Evolutionary conservation across 2,113 vertebrate genomes (phyloP).

Genomic region (Oncorhynchus masou): DNA sequence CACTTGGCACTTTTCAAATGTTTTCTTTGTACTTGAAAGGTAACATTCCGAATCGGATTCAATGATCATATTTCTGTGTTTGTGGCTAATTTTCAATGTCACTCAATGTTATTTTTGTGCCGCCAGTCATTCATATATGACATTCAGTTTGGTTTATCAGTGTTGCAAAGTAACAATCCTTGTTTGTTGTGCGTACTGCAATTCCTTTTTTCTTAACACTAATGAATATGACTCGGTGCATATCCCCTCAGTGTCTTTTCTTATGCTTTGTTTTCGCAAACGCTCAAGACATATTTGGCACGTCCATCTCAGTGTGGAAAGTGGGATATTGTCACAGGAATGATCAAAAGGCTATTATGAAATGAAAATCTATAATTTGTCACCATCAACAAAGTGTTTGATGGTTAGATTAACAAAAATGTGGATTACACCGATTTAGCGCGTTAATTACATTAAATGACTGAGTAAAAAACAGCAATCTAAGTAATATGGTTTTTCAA

Average conservation of each 20-base stretch:
- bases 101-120: not conserved
- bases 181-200: not conserved
- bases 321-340: not conserved
- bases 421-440: not conserved
- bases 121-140: not conserved
- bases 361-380: no score
- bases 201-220: not conserved
- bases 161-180: conserved; percentile 20
- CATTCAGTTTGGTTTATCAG: not conserved
- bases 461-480: not conserved
- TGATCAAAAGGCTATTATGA: not conserved
- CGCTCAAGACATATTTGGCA: not conserved
- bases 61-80: not conserved
- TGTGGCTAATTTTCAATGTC: not conserved
- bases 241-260: not conserved
- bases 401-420: no score
- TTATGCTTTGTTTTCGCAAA: not conserved
- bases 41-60: not conserved
- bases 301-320: not conserved
- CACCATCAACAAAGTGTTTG: not conserved
- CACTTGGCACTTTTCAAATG: not conserved
- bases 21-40: not conserved
- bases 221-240: no score
- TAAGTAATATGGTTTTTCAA: not conserved
- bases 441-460: not conserved